Base-by-base conservation (phyloP, 2,888 invertebrate species). In the Onthophagus sagittarius region DNA sequence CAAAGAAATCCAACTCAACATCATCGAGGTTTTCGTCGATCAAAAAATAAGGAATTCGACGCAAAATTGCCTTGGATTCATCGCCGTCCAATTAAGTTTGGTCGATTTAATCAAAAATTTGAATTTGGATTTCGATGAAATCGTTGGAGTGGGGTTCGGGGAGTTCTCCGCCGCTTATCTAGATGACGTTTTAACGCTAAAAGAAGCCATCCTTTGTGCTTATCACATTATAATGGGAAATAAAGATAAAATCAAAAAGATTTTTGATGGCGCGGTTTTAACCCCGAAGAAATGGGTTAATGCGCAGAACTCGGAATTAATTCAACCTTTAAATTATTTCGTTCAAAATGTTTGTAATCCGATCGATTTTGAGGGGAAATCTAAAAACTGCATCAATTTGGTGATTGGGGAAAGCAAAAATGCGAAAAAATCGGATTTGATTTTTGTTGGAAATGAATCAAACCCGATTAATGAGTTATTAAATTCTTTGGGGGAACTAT, bases 91-190 rank as follows among this genome's bases (percentile, higher is more conserved):
- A 77, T 75, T 83, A 53, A 80, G 79, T 31, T 69, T 84, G 5
- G 77, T 80, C 76, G 88, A 89, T 76, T 76, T 90, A 1, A 78
- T 90, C 62, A 88, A 86, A 79, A 80, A 86, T 7, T 77, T 89
- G 73, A 87, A 88, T 69, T 13, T 84, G 0, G 72, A 77, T n/a
- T 79, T 80, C 3, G 78, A 79, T 63, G 72, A 73, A 5, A 72
- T 80, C 9, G 76, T 81, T 32, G 84, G 97, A 0, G 94, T 96
- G 84, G 96, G 96, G 4, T 93, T 94, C 0, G 97, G 98, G 11
- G 97, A 97, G 83, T 86, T 98, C 1, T 94, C 93, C 0, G 96
- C 96, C 83, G 96, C 94, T 0, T 98, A 98, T 85, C 95, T 94
- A 4, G 96, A 97, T 83, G 94, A 93, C 76, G 89, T 97, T 77